A percentile compares a stretch with the other conserved stretches of the same genome.
Conservation (phyloP, 1,140 invertebrate species). For the Pogonognathellus flavescens region DNA sequence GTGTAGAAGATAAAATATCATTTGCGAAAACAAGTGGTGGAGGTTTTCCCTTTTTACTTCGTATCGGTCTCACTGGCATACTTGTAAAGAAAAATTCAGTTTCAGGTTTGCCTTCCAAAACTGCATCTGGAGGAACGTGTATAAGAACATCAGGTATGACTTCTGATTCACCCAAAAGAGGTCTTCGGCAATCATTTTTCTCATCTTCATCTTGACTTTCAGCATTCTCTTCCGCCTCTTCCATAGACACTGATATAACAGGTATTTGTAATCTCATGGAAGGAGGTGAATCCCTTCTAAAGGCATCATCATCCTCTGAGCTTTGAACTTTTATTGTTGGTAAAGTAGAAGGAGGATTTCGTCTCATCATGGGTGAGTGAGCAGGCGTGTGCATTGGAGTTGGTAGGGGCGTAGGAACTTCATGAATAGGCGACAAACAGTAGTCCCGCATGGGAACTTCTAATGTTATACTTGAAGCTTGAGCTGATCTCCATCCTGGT, state of each 20-base stretch:
- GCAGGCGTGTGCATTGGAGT: slow-evolving; percentile 74
- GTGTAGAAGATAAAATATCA: slow-evolving; percentile 62
- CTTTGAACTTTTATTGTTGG: slow-evolving; percentile 64
- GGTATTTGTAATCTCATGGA: slow-evolving; percentile 61
- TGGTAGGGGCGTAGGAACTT: slow-evolving; percentile 76
- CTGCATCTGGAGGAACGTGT: slow-evolving; percentile 64
- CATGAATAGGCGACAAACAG: slow-evolving; percentile 80
- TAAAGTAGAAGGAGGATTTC: slow-evolving; percentile 67
- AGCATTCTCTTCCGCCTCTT: slow-evolving; percentile 64
- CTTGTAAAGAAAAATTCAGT: slow-evolving; percentile 44
- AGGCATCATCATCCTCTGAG: slow-evolving; percentile 63
- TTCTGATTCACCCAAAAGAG: slow-evolving; percentile 55
- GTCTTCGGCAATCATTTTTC: slow-evolving; percentile 28
- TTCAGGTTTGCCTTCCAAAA: slow-evolving; percentile 61
- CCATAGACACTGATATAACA: slow-evolving; percentile 66
- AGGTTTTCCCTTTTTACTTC: slow-evolving; percentile 60
- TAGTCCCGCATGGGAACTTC: slow-evolving; percentile 79
- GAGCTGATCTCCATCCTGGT: slow-evolving; percentile 47
- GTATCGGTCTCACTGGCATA: slow-evolving; percentile 50
- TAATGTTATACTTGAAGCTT: slow-evolving; percentile 73
- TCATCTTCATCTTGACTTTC: slow-evolving; percentile 56
- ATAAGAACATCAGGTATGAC: slow-evolving; percentile 65
- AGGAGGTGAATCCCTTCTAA: slow-evolving; percentile 57
- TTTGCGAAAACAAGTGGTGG: slow-evolving; percentile 66
- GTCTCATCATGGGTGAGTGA: slow-evolving; percentile 77